phyloP scores from a whole-genome alignment of 2,113 vertebrate genomes.

The Calypte anna region DNA sequence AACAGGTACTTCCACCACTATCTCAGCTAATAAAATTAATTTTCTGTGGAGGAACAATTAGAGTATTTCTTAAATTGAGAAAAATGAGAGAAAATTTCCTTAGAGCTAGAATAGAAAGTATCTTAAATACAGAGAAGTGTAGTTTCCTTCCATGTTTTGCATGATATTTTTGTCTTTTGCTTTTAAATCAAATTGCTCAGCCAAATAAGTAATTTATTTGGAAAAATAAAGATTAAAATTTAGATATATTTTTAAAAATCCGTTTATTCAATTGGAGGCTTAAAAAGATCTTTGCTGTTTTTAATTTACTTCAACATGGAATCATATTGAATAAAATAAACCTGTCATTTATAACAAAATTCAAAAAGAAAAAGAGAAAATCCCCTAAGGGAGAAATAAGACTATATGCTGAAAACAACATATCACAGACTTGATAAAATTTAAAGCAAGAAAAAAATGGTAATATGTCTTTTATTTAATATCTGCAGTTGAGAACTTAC shows the following conservation, averaged over 20 bases:
- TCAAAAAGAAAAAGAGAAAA: background rate
- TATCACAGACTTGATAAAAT: background rate
- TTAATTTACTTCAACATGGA: background rate
- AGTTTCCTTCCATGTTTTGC: background rate
- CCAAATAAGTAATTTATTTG: background rate
- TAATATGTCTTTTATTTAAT: background rate
- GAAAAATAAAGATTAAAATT: background rate
- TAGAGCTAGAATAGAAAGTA: background rate
- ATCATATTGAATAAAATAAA: background rate
- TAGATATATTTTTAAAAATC: background rate
- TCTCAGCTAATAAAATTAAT: background rate
- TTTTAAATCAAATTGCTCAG: background rate
- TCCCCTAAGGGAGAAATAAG: conserved; percentile 3
- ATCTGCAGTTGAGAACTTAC: background rate
- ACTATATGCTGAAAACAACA: background rate
- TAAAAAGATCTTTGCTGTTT: background rate
- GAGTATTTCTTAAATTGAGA: background rate
- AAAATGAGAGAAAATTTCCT: background rate
- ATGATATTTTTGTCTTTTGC: background rate
- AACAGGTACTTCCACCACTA: rapidly evolving
- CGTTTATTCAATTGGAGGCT: background rate
- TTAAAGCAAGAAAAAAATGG: background rate
- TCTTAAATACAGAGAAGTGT: background rate
- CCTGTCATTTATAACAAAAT: background rate
- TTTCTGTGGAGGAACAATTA: background rate